Conservation (phyloP, 2,113 vertebrate genomes). For the Orientallactaga bullata region DNA sequence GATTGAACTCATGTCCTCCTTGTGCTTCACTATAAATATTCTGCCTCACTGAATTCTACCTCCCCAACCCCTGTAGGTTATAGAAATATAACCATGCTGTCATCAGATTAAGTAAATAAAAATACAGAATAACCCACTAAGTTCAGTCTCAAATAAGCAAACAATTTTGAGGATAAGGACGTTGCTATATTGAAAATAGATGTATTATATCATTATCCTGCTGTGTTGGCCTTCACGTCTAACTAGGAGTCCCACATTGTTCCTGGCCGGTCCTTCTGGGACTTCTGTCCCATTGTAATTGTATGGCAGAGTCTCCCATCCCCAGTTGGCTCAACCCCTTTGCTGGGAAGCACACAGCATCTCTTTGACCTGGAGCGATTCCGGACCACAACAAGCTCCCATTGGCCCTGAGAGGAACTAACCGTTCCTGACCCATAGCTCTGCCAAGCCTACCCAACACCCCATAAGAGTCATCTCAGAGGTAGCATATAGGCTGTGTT, state of each 20-base stretch:
- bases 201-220: too few species aligned
- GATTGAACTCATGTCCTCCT: too few species aligned
- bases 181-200: not conserved
- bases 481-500: not conserved
- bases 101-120: not conserved
- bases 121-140: not conserved
- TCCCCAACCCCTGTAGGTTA: not conserved
- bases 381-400: not conserved
- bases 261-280: rapidly evolving
- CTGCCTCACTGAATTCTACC: too few species aligned
- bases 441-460: not conserved
- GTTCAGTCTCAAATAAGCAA: not conserved
- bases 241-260: too few species aligned
- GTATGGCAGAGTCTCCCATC: not conserved
- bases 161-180: not conserved
- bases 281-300: not conserved
- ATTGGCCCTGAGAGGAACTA: not conserved
- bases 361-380: not conserved
- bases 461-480: not conserved
- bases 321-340: not conserved
- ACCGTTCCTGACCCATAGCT: rapidly evolving
- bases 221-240: not conserved
- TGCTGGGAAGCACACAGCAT: not conserved
- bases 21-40: too few species aligned
- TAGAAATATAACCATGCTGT: not conserved